phyloP scores from a whole-genome alignment of 2,888 invertebrate species.

The Drosophila emarginata region DNA sequence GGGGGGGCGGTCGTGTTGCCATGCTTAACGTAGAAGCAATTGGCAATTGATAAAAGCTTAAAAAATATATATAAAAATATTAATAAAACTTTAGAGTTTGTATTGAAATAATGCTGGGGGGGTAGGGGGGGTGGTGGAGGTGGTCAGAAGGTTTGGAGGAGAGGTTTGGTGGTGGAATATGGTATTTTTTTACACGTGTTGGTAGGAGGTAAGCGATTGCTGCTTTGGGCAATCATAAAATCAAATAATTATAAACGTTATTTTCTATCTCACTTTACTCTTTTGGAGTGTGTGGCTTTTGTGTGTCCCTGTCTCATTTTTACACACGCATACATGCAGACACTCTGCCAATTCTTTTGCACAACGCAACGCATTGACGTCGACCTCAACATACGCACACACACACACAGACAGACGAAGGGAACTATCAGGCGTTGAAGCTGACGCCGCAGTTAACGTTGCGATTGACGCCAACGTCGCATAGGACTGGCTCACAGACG shows the following conservation, averaged over 20 bases:
- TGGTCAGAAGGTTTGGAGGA: too few species aligned
- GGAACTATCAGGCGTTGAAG: conserved; percentile 10
- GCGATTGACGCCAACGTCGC: neutral
- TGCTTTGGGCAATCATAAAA: conserved; percentile 38
- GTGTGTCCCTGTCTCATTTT: neutral
- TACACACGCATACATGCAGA: neutral
- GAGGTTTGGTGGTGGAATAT: too few species aligned
- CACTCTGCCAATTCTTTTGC: conserved; percentile 33
- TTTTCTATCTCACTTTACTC: neutral
- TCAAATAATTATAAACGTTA: conserved; percentile 58
- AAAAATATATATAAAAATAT: too few species aligned
- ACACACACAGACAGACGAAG: neutral
- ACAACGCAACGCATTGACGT: conserved; percentile 52
- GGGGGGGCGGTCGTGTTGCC: neutral
- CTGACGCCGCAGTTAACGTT: neutral
- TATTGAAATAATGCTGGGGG: neutral
- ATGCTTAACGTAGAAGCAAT: neutral
- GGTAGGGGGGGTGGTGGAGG: neutral
- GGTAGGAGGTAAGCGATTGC: neutral
- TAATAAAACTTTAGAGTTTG: neutral
- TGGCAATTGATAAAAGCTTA: neutral
- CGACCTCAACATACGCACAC: conserved; percentile 7
- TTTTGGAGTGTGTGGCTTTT: neutral
- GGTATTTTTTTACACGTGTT: neutral
- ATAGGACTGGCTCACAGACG: neutral